phyloP scores from a whole-genome alignment of 2,113 vertebrate genomes.

The Oryzias celebensis region DNA sequence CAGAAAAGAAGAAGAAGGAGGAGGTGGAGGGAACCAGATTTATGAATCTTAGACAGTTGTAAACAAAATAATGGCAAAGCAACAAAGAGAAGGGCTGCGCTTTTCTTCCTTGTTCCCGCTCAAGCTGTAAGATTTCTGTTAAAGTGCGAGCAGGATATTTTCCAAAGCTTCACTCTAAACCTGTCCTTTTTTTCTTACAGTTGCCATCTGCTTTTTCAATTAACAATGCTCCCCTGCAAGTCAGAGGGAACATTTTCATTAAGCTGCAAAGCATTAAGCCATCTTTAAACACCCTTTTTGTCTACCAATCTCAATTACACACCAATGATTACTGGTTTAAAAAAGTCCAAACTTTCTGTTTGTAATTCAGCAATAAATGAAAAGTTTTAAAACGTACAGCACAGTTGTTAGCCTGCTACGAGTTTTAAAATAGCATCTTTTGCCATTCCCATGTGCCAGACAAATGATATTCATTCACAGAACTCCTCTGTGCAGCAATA shows the following conservation, averaged over 20 bases:
- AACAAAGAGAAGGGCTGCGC: neutral
- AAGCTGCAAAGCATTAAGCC: conserved; percentile 34
- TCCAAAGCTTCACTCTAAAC: conserved; percentile 13
- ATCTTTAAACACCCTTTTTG: conserved; percentile 18
- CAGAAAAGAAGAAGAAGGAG: neutral
- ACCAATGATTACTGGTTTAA: conserved; percentile 33
- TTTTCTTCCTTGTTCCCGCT: conserved; percentile 23
- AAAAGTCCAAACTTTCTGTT: neutral
- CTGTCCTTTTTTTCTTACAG: neutral
- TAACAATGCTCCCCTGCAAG: conserved; percentile 40
- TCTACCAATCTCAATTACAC: conserved; percentile 25
- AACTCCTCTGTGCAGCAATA: conserved; percentile 52
- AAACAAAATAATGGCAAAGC: conserved; percentile 1
- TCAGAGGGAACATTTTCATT: conserved; percentile 46
- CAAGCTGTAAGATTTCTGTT: conserved; percentile 19
- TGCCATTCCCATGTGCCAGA: conserved; percentile 11
- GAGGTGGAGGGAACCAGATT: neutral
- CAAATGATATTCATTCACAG: conserved; percentile 64
- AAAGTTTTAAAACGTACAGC: neutral
- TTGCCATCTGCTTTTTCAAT: conserved; percentile 53
- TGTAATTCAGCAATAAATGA: neutral
- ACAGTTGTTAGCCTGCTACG: conserved; percentile 6
- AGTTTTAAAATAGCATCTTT: neutral
- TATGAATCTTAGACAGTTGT: conserved; percentile 8
- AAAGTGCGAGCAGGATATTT: conserved; percentile 40